These are phyloP conservation scores for Microctenopoma lineatum DNA, from an alignment of 2,797 vertebrate genomes.

Conservation along the genomic window DNA sequence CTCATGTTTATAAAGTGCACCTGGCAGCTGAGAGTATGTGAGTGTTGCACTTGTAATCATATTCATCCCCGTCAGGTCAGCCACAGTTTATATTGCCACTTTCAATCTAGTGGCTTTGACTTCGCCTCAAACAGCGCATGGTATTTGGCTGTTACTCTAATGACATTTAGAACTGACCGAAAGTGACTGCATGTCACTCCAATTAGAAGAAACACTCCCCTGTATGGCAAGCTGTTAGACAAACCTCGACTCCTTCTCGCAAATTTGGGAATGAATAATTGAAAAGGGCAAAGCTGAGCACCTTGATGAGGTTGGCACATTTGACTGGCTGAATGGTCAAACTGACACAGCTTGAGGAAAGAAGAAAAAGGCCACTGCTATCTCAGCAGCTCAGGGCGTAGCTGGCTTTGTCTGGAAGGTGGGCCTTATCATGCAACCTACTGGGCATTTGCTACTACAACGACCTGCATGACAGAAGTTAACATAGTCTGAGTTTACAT, in stretches of 20 bases:
- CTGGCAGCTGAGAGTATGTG: constrained; percentile 30
- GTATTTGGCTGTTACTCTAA: constrained; percentile 67
- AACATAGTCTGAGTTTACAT: constrained; percentile 3
- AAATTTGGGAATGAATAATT: constrained; percentile 81
- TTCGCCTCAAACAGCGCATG: constrained; percentile 54
- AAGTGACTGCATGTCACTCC: constrained; percentile 66
- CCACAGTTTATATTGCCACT: constrained; percentile 53
- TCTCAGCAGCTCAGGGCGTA: constrained; percentile 59
- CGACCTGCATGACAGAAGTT: constrained; percentile 19
- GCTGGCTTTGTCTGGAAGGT: constrained; percentile 41
- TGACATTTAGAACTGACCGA: constrained; percentile 75
- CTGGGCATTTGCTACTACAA: constrained; percentile 18
- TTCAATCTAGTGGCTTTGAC: constrained; percentile 42
- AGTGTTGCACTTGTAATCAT: constrained; percentile 52
- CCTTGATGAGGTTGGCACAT: constrained; percentile 74
- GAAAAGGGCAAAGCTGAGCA: constrained; percentile 78
- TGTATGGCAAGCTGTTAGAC: constrained; percentile 64
- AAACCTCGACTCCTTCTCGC: constrained; percentile 64
- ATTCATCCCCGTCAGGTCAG: constrained; percentile 52
- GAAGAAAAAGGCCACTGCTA: constrained; percentile 62
- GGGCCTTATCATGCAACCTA: constrained; percentile 45
- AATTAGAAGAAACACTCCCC: constrained; percentile 70
- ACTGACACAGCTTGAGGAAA: constrained; percentile 65
- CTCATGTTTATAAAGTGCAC: constrained; percentile 51
- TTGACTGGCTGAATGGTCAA: constrained; percentile 65